Conservation (phyloP, 2,888 invertebrate species). For the Colletes collaris region DNA sequence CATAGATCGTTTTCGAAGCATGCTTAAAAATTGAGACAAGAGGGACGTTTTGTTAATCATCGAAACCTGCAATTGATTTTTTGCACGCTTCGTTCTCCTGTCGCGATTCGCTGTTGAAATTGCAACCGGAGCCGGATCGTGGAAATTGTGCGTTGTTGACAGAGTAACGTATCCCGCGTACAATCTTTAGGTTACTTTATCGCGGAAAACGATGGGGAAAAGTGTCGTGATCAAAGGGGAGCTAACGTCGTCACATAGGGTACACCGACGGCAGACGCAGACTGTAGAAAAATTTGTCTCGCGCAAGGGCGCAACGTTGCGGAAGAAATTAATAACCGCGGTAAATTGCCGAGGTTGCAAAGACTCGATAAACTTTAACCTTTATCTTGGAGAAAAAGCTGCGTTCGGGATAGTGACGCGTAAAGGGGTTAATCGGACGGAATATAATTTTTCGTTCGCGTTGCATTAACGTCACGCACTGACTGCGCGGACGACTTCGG, state of each 20-base stretch:
- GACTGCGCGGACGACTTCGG: not conserved
- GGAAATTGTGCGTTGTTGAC: slow-evolving; percentile 22
- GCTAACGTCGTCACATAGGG: slow-evolving; percentile 32
- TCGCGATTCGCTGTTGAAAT: not conserved
- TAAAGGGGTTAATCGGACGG: slow-evolving; percentile 47
- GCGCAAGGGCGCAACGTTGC: slow-evolving; percentile 52
- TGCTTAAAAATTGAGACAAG: too few species aligned
- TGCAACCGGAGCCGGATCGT: slow-evolving; percentile 7
- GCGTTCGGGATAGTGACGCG: slow-evolving; percentile 41
- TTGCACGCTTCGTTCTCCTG: too few species aligned
- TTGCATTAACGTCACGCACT: slow-evolving; percentile 33
- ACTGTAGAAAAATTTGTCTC: slow-evolving; percentile 47
- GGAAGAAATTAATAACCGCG: slow-evolving; percentile 62
- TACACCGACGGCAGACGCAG: slow-evolving; percentile 11
- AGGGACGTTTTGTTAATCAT: too few species aligned
- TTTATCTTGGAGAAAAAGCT: slow-evolving; percentile 49
- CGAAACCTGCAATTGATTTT: too few species aligned
- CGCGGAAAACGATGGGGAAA: slow-evolving; percentile 29
- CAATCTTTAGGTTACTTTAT: slow-evolving; percentile 28
- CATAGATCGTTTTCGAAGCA: too few species aligned
- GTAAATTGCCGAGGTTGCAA: slow-evolving; percentile 53
- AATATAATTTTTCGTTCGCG: slow-evolving; percentile 51
- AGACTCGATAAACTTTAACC: slow-evolving; percentile 57
- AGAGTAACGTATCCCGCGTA: slow-evolving; percentile 1
- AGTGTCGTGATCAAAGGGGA: slow-evolving; percentile 34